phyloP scores from a whole-genome alignment of 2,113 vertebrate species.

The Xenopus borealis region DNA sequence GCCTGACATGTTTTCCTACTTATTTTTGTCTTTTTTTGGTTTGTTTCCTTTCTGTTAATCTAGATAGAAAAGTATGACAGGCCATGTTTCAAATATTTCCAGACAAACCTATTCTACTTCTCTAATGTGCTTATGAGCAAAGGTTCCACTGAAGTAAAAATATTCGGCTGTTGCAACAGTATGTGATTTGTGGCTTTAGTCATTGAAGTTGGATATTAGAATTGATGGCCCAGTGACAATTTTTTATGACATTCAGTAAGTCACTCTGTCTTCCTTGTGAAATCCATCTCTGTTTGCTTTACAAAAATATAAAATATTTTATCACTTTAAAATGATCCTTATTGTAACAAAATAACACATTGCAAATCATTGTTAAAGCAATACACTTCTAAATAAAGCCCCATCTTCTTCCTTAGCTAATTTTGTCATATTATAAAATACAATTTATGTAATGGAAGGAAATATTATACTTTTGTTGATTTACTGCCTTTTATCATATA shows the following conservation, averaged over 20 bases:
- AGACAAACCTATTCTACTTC: not conserved
- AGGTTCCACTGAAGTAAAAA: not conserved
- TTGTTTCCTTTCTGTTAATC: not conserved
- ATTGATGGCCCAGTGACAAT: not conserved
- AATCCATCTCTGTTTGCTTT: not conserved
- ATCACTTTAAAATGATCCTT: too few species aligned
- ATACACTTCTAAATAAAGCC: too few species aligned
- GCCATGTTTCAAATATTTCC: constrained; percentile 2
- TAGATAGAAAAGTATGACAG: not conserved
- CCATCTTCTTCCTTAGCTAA: too few species aligned
- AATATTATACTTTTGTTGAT: too few species aligned
- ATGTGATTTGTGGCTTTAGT: not conserved
- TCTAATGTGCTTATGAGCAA: not conserved
- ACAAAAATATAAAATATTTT: not conserved
- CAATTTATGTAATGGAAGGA: too few species aligned
- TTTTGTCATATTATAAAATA: too few species aligned
- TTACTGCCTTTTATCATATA: too few species aligned
- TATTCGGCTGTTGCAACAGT: not conserved
- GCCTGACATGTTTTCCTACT: constrained; percentile 3
- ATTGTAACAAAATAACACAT: too few species aligned
- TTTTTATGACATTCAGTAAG: not conserved
- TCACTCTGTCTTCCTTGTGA: not conserved
- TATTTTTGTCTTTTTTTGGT: not conserved
- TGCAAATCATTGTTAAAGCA: too few species aligned
- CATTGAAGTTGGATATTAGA: not conserved